phyloP scores from a whole-genome alignment of 2,113 vertebrate species.

The Crotalus viridis region DNA sequence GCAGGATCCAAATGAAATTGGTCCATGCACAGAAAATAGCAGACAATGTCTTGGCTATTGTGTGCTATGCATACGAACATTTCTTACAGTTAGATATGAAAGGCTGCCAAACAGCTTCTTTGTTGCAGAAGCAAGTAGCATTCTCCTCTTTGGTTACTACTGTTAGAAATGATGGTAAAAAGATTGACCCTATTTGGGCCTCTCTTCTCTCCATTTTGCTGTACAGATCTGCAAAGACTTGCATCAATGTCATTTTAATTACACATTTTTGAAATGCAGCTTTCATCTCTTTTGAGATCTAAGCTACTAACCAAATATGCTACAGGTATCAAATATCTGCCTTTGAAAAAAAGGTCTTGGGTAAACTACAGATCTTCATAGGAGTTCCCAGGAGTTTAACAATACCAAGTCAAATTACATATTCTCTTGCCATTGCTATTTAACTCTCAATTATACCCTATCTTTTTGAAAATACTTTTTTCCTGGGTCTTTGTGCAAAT shows the following conservation, averaged over 20 bases:
- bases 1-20: neutral
- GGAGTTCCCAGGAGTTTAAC: neutral
- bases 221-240: slow-evolving; percentile 23
- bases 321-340: slow-evolving; percentile 29
- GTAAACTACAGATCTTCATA: neutral
- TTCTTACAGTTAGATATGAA: rapidly evolving
- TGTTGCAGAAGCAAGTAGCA: neutral
- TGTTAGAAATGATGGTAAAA: neutral
- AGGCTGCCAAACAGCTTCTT: neutral
- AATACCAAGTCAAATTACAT: neutral
- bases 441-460: neutral
- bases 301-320: slow-evolving; percentile 22
- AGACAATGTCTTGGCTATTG: neutral
- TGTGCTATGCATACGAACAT: neutral
- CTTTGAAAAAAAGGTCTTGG: slow-evolving; percentile 41
- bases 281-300: slow-evolving; percentile 26
- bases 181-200: neutral
- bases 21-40: neutral
- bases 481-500: neutral
- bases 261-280: slow-evolving; percentile 43
- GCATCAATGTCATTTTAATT: slow-evolving; percentile 20
- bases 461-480: neutral
- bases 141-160: neutral
- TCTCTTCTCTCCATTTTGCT: neutral
- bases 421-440: neutral